phyloP scores from a whole-genome alignment of 2,797 vertebrate species.

The Vespertilio murinus region DNA sequence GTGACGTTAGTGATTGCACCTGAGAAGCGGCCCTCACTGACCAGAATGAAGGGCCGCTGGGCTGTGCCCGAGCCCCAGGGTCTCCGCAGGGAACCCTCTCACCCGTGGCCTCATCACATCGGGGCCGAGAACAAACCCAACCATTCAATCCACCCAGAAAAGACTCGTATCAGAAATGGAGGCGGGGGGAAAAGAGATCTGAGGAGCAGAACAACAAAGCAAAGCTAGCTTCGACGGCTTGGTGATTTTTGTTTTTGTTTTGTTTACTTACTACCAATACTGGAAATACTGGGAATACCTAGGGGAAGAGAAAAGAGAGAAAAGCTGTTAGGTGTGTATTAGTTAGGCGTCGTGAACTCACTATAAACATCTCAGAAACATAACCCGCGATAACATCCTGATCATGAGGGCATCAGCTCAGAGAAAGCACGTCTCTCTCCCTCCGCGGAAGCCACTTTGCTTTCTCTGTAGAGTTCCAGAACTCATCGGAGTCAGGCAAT shows the following conservation, averaged over 20 bases:
- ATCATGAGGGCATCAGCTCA: neutral
- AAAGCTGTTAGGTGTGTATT: conserved; percentile 69
- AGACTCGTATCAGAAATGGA: conserved; percentile 89
- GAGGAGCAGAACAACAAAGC: conserved; percentile 85
- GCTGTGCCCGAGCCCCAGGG: neutral
- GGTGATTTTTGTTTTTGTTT: conserved; percentile 61
- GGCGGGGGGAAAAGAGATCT: conserved; percentile 87
- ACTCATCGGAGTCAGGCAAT: conserved; percentile 4
- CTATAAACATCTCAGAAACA: conserved; percentile 22
- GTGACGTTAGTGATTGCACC: neutral
- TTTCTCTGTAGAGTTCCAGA: conserved; percentile 51
- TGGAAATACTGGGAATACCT: conserved; percentile 97
- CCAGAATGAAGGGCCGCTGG: neutral
- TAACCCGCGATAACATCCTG: conserved; percentile 24
- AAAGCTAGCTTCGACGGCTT: conserved; percentile 85
- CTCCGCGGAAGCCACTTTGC: neutral
- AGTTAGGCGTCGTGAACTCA: conserved; percentile 74
- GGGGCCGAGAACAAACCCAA: conserved; percentile 32
- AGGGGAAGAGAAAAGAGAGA: conserved; percentile 82
- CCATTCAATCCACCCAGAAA: conserved; percentile 19
- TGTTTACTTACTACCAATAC: conserved; percentile 98
- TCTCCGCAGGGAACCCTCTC: neutral
- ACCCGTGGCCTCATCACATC: neutral
- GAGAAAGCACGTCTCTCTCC: neutral
- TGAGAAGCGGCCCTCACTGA: neutral